phyloP scores from a whole-genome alignment of 2,797 vertebrate species.

The Falco rusticolus region DNA sequence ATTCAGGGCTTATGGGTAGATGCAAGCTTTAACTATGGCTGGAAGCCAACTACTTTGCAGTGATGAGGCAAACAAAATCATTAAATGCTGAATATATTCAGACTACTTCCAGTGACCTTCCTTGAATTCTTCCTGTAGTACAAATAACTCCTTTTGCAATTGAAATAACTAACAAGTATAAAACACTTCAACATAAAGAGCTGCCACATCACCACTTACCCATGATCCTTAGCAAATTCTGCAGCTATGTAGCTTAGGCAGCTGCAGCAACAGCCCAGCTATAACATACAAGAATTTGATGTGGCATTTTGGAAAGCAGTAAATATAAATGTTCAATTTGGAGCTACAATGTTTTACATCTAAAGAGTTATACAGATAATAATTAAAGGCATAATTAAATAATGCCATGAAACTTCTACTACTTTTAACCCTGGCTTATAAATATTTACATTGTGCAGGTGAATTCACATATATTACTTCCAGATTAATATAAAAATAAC shows the following conservation, averaged over 20 bases:
- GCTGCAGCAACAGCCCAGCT: not conserved
- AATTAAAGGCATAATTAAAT: not conserved
- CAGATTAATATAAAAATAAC: not conserved
- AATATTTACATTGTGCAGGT: not conserved
- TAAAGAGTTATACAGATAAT: not conserved
- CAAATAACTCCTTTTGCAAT: not conserved
- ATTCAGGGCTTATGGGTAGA: not conserved
- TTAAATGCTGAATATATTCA: not conserved
- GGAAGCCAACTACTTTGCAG: not conserved
- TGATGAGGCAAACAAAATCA: not conserved
- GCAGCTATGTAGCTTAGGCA: not conserved
- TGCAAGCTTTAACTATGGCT: not conserved
- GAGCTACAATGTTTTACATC: not conserved
- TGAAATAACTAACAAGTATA: not conserved
- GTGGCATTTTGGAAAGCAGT: not conserved
- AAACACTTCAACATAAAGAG: not conserved
- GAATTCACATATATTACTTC: not conserved
- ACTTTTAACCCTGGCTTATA: not conserved
- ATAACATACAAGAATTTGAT: not conserved
- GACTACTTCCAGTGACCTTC: not conserved
- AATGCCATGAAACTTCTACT: not conserved
- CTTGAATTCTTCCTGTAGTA: not conserved
- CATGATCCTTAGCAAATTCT: not conserved
- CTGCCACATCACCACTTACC: not conserved
- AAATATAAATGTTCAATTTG: not conserved